Evolutionary conservation across 1,140 invertebrate species (phyloP), one percentile per base, ranked within the genome.

Genomic region (Brachionus rubens): DNA sequence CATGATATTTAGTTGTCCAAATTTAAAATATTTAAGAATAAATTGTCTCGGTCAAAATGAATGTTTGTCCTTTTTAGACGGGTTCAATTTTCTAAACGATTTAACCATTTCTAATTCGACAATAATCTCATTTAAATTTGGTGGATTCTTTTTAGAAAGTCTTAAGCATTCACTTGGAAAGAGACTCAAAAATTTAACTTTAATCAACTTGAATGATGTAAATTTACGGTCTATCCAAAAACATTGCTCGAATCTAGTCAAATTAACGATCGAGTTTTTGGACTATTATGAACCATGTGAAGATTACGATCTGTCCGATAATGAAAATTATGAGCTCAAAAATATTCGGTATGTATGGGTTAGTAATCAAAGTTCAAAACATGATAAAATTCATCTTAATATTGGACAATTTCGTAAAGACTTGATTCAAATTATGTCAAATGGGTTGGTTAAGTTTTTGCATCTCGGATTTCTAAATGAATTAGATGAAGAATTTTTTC

Each of bases 401-500:
- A 40, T 52, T 33, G 50, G 68, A 16, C 28, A 40, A 72, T 54
- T 72, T 21, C 48, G 50, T 40, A 72, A 48, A 5, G 43, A 72
- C 14, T 30, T 72, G 2, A 41, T 33, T 7, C n/a, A 33, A 33
- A 14, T 72, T 12, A 21, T 72, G 9, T 14, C 5, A 5, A 72
- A 54, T 54, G 46, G 68, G 5, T 26, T 40, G 26, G 24, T 72
- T 1, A 72, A 50, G 30, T 16, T 28, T 50, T 41, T 72, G 16
- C 30, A 72, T 72, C 41, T 72, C 9, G 21, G 9, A 24, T 19
- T 16, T 21, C 30, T 72, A 26, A 72, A 72, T 21, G 68, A 50
- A 24, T n/a, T 72, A 9, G 46, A 72, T 33, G 68, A 72, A 19
- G 68, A 72, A 24, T 72, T 50, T 54, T 72, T 72, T 40, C 68